These are phyloP conservation scores for Actenoides hombroni DNA, from an alignment of 2,113 vertebrate species.

Conservation along the genomic window DNA sequence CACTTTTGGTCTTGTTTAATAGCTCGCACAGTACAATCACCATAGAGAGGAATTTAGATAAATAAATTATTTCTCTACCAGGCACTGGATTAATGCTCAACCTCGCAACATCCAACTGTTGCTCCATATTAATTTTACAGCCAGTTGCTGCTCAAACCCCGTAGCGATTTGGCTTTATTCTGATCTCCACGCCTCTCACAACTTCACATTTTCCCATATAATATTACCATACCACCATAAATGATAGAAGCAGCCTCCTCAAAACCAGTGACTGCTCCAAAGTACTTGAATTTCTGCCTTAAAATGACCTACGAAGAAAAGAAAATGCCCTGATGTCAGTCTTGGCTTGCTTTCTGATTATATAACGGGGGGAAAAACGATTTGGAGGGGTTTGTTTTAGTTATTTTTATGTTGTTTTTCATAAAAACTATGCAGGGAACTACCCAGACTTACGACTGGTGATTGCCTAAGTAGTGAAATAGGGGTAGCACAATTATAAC, in stretches of 20 bases:
- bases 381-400: background rate
- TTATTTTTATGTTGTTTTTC: constrained; percentile 22
- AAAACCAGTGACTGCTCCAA: constrained; percentile 46
- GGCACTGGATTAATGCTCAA: constrained; percentile 33
- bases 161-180: constrained; percentile 51
- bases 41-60: constrained; percentile 24
- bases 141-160: constrained; percentile 43
- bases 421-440: background rate
- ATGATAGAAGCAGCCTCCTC: constrained; percentile 61
- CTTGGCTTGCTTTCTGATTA: constrained; percentile 41
- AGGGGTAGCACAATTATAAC: background rate
- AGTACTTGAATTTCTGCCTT: constrained; percentile 44
- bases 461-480: background rate
- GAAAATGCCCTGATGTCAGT: constrained; percentile 20
- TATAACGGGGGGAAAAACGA: background rate
- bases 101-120: constrained; percentile 19
- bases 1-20: background rate
- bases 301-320: constrained; percentile 22
- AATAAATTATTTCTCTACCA: constrained; percentile 23
- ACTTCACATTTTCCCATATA: constrained; percentile 57
- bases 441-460: background rate
- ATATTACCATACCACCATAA: constrained; percentile 35
- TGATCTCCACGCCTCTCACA: background rate
- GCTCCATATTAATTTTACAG: constrained; percentile 48
- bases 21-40: background rate